Conservation (phyloP, 2,888 invertebrate genomes). For the Bhutanitis thaidina region DNA sequence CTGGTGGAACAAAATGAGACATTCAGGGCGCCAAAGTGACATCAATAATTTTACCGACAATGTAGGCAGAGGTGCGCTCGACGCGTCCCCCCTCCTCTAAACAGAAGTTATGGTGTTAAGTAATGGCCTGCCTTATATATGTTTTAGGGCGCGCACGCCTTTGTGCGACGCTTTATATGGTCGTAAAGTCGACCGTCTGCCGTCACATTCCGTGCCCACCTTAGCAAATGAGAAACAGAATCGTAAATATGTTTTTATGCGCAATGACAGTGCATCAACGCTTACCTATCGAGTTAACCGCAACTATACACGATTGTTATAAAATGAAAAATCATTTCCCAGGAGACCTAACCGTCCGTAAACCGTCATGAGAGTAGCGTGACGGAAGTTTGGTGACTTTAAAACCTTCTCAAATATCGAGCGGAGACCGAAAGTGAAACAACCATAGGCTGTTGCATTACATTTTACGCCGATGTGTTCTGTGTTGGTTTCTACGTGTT, state of each 20-base stretch:
- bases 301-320: not conserved
- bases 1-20: constrained; percentile 38
- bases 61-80: constrained; percentile 42
- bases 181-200: constrained; percentile 55
- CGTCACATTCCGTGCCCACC: constrained; percentile 40
- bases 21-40: constrained; percentile 44
- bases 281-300: constrained; percentile 21
- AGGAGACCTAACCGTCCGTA: no score
- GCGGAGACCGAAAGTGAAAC: no score
- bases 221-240: constrained; percentile 45
- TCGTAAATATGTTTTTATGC: constrained; percentile 38
- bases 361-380: no score
- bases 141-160: constrained; percentile 41
- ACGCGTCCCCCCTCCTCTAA: constrained; percentile 41
- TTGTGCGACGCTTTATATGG: constrained; percentile 51
- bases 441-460: no score
- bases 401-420: no score
- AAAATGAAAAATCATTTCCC: no score
- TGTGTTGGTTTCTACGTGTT: no score
- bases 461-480: no score
- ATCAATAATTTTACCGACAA: constrained; percentile 56
- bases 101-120: constrained; percentile 68
- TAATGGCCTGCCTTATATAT: constrained; percentile 46
- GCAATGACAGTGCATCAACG: constrained; percentile 29
- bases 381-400: no score